phyloP scores from a whole-genome alignment of 2,113 vertebrate species.

The Neoarius graeffei region DNA sequence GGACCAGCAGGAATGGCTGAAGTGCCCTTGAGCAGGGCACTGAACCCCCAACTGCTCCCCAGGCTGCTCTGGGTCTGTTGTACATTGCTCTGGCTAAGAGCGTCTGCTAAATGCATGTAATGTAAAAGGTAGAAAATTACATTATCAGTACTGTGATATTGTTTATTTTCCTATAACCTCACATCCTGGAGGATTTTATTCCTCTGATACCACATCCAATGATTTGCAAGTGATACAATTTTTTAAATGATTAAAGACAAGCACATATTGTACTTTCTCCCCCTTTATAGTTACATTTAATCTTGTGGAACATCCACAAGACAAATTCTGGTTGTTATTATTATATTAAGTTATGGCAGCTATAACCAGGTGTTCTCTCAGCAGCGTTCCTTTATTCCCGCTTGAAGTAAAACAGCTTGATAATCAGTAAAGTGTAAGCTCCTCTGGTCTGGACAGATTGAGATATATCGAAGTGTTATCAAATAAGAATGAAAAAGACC shows the following conservation, averaged over 20 bases:
- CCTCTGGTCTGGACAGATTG: neutral
- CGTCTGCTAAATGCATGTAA: too few relatives aligned
- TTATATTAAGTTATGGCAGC: neutral
- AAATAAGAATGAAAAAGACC: neutral
- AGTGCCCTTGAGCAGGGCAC: too few relatives aligned
- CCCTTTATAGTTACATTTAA: neutral
- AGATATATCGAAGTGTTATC: neutral
- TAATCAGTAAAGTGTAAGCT: too few relatives aligned
- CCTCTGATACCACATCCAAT: neutral
- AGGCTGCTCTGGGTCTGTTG: too few relatives aligned
- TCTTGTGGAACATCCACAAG: neutral
- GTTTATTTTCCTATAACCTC: neutral
- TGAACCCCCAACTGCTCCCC: too few relatives aligned
- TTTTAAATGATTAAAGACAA: neutral
- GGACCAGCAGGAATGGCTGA: too few relatives aligned
- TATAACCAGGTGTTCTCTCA: neutral
- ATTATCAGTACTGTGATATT: neutral
- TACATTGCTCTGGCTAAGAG: too few relatives aligned
- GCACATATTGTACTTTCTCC: neutral
- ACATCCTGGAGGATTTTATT: neutral
- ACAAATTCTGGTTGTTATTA: neutral
- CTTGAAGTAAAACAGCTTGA: neutral
- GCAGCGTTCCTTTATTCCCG: neutral
- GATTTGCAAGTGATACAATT: neutral
- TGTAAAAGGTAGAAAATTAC: neutral